Evolutionary conservation across 2,113 vertebrate species (phyloP), one percentile per base, ranked within the genome.

Genomic region (Balaeniceps rex): DNA sequence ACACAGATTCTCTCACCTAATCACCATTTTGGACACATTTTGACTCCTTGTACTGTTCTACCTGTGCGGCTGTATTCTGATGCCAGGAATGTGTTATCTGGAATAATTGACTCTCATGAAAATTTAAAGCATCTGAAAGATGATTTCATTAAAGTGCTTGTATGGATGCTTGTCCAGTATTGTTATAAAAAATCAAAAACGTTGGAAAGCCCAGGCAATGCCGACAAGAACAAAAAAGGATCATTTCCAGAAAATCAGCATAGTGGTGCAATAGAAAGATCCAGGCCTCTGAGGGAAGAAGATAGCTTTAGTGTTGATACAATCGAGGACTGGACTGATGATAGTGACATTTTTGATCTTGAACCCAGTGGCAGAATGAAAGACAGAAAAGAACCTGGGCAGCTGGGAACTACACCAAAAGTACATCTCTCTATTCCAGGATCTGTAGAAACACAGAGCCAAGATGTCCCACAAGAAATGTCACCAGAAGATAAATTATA

Each of bases 41-140:
- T 99, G 93, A 99, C 99, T 12, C 99, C 99, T 6, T 99, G 98
- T 68, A 98, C 99, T 29, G 97, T 98, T 69, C 97, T 99, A 28
- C 99, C 98, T 22, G 98, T 99, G 72, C 96, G 97, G 65, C 97
- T 99, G 8, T 99, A 99, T 97, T 99, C 99, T 1, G 99, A 99
- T 54, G 99, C 99, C 91, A 98, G 98, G 79, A 99, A 98, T 51
- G 98, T 99, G 42, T 98, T 99, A 33, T 99, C 99, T 63, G 99
- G 99, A 89, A 99, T 99, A 94, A 99, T 99, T 64, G 99, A 99
- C 97, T 99, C 99, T 47, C 99, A 98, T 61, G 99, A 99, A 83
- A 99, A 99, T 97, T 97, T 99, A 96, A 98, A 98, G 86, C 99
- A 99, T 93, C 98, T 99, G 97, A 99, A 98, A 97, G 98, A 98